Evolutionary conservation across 2,113 vertebrate species (phyloP).

Genomic region (Crotalus horridus): DNA sequence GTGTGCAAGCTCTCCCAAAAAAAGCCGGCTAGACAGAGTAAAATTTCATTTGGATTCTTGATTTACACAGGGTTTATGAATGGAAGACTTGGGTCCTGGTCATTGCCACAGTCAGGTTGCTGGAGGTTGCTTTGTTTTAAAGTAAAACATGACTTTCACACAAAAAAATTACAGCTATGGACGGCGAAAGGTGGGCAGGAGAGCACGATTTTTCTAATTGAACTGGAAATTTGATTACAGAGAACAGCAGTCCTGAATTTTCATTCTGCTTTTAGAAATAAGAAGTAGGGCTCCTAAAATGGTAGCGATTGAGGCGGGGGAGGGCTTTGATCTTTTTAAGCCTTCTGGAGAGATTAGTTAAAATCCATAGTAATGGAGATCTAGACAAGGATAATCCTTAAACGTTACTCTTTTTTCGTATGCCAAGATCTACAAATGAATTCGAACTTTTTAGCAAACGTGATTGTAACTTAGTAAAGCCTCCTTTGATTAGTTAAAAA

Average conservation of each 20-base stretch:
- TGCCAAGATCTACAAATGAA: neutral
- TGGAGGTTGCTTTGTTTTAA: neutral
- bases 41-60: neutral
- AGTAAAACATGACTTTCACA: neutral
- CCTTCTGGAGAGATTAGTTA: neutral
- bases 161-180: neutral
- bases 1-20: neutral
- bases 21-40: neutral
- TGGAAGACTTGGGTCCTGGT: neutral
- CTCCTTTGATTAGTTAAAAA: neutral
- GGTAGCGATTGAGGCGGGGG: too few relatives aligned
- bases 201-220: constrained; percentile 6
- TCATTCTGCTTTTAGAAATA: neutral
- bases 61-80: neutral
- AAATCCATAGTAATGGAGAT: neutral
- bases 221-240: constrained; percentile 7
- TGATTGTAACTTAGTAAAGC: neutral
- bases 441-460: neutral
- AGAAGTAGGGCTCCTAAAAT: neutral
- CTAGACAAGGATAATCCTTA: neutral
- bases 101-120: neutral
- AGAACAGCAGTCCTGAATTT: neutral
- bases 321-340: neutral
- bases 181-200: neutral
- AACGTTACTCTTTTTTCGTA: neutral